Evolutionary conservation across 2,888 invertebrate species (phyloP), one percentile per base, ranked within the genome.

Genomic region (Papilio elwesi): DNA sequence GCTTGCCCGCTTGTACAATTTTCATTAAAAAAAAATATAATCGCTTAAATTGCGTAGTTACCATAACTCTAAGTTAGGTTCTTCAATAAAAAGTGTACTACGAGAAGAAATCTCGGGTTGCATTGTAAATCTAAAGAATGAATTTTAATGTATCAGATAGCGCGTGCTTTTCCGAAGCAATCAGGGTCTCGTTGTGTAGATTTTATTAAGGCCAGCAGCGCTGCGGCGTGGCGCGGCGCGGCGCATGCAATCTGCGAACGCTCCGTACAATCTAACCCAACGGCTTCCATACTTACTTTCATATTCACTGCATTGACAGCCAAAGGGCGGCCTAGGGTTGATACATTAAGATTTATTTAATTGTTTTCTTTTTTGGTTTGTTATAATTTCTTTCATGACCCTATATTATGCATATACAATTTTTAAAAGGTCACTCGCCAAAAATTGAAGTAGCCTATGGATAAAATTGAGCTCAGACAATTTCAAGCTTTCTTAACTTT

Each of bases 301-400:
- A 87, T 87, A 85, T 86, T 85, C 81, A 77, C 79, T 80, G 78
- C 82, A 86, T 85, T 89, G 90, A 89, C 89, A 89, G 89, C 79
- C 80, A 81, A 83, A 83, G 82, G 80, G 82, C 77, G 74, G 65
- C 11, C 9, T 81, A 87, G 86, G 88, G 86, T 70, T 86, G 85
- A 26, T 9, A 71, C 49, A 57, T 15, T 16, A 71, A 74, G 70
- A 75, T 12, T 4, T 67, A 67, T 68, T 55, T 65, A 66, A 73
- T 11, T 73, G 69, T 69, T 26, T 26, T 26, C 26, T 26, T 26
- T 26, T 26, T 26, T 26, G 26, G 26, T 26, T 26, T 26, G 26
- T 26, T 26, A 26, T 26, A 26, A 26, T 7, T 13, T 59, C 0
- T 59, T 13, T 36, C 57, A 57, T 38, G 0, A 13, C 59, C 38